These are phyloP conservation scores for Nixonia krombeini DNA, from an alignment of 1,140 invertebrate species.

Conservation along the genomic window DNA sequence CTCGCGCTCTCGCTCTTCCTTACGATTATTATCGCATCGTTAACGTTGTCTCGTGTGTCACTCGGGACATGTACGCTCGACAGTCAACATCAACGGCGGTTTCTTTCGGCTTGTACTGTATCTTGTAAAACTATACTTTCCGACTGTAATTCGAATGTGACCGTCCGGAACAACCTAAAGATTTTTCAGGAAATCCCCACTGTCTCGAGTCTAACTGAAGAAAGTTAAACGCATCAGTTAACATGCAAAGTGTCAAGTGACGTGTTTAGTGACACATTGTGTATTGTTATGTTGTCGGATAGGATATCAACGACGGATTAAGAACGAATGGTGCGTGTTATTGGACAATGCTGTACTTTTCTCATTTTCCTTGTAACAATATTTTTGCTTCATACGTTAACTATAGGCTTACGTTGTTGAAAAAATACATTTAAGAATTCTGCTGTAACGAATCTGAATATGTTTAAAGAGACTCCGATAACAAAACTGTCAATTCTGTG, in stretches of 20 bases:
- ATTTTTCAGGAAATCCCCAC: too few species aligned
- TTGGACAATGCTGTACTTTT: neutral
- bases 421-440: too few species aligned
- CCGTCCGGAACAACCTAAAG: neutral
- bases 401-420: too few species aligned
- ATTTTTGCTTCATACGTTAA: too few species aligned
- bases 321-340: neutral
- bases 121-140: slow-evolving; percentile 25
- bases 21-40: slow-evolving; percentile 43
- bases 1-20: slow-evolving; percentile 33
- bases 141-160: slow-evolving; percentile 20
- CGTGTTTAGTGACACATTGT: neutral
- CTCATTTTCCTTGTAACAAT: too few species aligned
- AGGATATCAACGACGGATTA: neutral
- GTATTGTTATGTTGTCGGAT: neutral
- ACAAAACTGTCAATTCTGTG: too few species aligned
- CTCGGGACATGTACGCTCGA: slow-evolving; percentile 4
- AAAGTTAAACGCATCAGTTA: neutral
- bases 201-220: too few species aligned
- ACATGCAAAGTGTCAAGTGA: too few species aligned
- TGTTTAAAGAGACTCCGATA: neutral
- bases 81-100: slow-evolving; percentile 40
- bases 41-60: slow-evolving; percentile 44
- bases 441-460: neutral
- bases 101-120: slow-evolving; percentile 27